Base-by-base conservation (phyloP, 2,797 vertebrate genomes). In the Pitangus sulphuratus region DNA sequence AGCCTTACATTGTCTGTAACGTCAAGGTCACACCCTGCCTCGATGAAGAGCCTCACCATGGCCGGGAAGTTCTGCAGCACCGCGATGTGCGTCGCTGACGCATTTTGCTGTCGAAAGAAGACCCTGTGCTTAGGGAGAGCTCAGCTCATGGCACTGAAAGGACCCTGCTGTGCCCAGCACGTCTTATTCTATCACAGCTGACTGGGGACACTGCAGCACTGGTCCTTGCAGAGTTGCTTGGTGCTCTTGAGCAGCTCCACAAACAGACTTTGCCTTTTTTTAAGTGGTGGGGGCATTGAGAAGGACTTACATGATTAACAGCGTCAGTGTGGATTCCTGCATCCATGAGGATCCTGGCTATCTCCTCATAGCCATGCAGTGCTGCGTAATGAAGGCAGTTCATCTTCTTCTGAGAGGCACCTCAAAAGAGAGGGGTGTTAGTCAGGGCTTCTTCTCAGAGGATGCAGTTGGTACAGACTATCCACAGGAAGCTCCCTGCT, bases 361-460 rank as follows among this genome's bases (percentile, higher is more conserved):
- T 93, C 45, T 98, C 97, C 81, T 98, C 96, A 0, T 97, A 97
- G 92, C 99, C 98, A 0, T 95, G 88, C 57, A 97, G 98, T 8
- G 98, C 98, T 14, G 97, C 97, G 0, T 98, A 99, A 94, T 99
- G 99, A 53, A 99, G 98, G 85, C 98, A 98, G 16, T 93, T 99
- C 98, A 98, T 98, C 19, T 98, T 98, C 90, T 95, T 99, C 99
- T 99, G 94, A 90, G 82, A 82, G 58, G 81, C 76, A 88, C 31
- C 17, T 19, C 74, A 68, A 28, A 76, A 86, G 9, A n/a, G 28
- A 61, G 3, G 8, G 35, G 48, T 50, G 31, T 60, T 40, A 87
- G 40, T 44, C 58, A 81, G 39, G 44, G 14, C 14, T 80, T 42
- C 71, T 47, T 48, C 50, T 83, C 48, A 75, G 45, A 64, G 26